phyloP scores from a whole-genome alignment of 2,113 vertebrate species.

The Chaenocephalus aceratus region DNA sequence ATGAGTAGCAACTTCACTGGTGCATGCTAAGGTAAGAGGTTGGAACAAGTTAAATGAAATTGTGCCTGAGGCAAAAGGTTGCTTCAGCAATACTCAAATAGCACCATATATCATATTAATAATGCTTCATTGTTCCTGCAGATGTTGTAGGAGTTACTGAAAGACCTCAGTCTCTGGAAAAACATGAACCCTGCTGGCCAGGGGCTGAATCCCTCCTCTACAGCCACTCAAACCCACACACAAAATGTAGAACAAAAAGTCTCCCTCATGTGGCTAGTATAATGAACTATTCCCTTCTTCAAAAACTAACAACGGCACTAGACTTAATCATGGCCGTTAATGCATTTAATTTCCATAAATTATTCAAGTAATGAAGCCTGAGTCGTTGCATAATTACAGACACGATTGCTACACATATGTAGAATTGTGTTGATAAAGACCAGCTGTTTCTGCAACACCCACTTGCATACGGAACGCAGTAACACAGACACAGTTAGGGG shows the following conservation, averaged over 20 bases:
- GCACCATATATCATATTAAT: conserved; percentile 62
- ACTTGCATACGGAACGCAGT: conserved; percentile 45
- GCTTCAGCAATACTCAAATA: conserved; percentile 43
- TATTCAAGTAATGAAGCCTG: conserved; percentile 36
- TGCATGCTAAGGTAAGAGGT: conserved; percentile 28
- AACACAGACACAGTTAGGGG: conserved; percentile 31
- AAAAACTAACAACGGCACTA: conserved; percentile 25
- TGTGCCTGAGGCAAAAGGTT: conserved; percentile 34
- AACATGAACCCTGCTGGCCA: conserved; percentile 39
- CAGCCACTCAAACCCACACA: neutral
- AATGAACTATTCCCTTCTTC: conserved; percentile 23
- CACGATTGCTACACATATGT: conserved; percentile 48
- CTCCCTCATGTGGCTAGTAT: conserved; percentile 19
- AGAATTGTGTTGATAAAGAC: conserved; percentile 54
- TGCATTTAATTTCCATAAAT: conserved; percentile 46
- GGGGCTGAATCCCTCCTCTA: conserved; percentile 20
- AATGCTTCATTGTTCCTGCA: conserved; percentile 60
- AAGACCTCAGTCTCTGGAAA: conserved; percentile 44
- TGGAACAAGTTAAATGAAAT: conserved; percentile 28
- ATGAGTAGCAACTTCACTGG: conserved; percentile 29
- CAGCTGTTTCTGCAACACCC: conserved; percentile 68
- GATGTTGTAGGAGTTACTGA: conserved; percentile 52
- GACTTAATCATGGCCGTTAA: conserved; percentile 38
- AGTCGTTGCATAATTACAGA: conserved; percentile 47
- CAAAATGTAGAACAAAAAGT: neutral